phyloP scores from a whole-genome alignment of 2,888 invertebrate genomes.

The Athalia cordata region DNA sequence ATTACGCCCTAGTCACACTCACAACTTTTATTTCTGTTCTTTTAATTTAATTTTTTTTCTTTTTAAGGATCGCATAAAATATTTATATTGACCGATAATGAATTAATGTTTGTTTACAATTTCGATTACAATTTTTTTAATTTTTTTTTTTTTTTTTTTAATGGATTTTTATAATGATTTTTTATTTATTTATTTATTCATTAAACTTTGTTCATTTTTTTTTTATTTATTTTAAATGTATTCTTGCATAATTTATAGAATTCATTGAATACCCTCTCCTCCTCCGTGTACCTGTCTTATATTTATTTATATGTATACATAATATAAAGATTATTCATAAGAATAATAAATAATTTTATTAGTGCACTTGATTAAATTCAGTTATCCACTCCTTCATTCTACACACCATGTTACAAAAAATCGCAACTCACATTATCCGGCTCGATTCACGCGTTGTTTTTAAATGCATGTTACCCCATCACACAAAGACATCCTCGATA shows the following conservation, averaged over 20 bases:
- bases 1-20: too few relatives aligned
- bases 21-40: background rate
- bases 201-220: slow-evolving; percentile 15
- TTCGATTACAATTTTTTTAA: slow-evolving; percentile 25
- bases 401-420: slow-evolving; percentile 52
- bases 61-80: background rate
- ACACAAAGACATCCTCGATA: background rate
- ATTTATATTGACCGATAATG: too few relatives aligned
- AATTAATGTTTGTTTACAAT: slow-evolving; percentile 26
- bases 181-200: slow-evolving; percentile 20
- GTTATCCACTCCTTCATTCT: slow-evolving; percentile 40
- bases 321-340: slow-evolving; percentile 39
- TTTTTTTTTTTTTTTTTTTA: background rate
- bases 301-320: slow-evolving; percentile 30
- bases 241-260: background rate
- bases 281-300: background rate
- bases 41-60: background rate
- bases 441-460: slow-evolving; percentile 13
- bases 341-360: slow-evolving; percentile 51
- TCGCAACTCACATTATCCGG: slow-evolving; percentile 11
- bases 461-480: slow-evolving; percentile 7
- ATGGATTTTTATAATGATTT: background rate
- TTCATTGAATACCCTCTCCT: background rate
- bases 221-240: slow-evolving; percentile 9
- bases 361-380: slow-evolving; percentile 52